Evolutionary conservation across 2,113 vertebrate genomes (phyloP), one percentile per base, ranked within the genome.

Genomic region (Cebus imitator): DNA sequence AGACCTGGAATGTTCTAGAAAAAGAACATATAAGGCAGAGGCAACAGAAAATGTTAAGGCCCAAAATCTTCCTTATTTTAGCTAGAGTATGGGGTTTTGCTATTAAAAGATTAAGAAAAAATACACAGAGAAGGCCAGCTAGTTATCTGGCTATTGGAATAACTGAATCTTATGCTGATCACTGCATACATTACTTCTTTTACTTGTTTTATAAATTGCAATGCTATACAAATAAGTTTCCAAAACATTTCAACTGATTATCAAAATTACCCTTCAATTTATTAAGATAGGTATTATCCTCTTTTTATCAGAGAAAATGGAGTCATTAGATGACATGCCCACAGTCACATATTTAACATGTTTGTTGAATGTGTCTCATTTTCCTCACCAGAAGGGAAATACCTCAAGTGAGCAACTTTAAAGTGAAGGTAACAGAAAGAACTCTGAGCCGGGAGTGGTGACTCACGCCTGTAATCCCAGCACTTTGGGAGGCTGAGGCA

Each of bases 211-310:
- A 40, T 55, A 75, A 79, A 76, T 91, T 91, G 23, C 14, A 80
- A 58, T 90, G 18, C 30, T 75, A 66, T 37, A 35, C 17, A 87
- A 93, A 85, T 3, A 90, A 5, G 6, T 79, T 93, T 90, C 52
- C 16, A 87, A 78, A 82, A 30, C 12, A 90, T 82, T 87, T 90
- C 5, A 86, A 50, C 48, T 79, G 58, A 66, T 81, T 79, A 83
- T 87, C 70, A 81, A 18, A 97, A 50, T 92, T 52, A 66, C 12
- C 21, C 1, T 78, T 90, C 85, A 86, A 43, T 89, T 94, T 86
- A 4, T 13, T 89, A 80, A 83, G 40, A 52, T 84, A 79, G 11
- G 8, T 43, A 40, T 95, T 85, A 50, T n/a, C 23, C 1, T 14
- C 55, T 52, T 35, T 79, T 82, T 92, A 84, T 32, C 32, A 45